Evolutionary conservation across 1,140 invertebrate species (phyloP).

Genomic region (Callitettix versicolor): DNA sequence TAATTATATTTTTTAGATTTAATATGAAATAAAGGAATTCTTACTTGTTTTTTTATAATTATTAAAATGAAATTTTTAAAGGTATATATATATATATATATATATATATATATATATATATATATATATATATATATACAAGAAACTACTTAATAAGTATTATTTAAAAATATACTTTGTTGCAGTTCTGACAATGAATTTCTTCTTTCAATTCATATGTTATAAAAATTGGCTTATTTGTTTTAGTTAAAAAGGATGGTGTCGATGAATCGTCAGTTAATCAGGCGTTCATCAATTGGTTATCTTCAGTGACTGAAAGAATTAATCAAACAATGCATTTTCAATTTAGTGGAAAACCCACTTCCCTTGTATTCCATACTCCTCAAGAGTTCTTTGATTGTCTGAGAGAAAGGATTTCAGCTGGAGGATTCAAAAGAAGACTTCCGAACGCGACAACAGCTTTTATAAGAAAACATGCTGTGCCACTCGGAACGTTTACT

Average conservation of each 20-base stretch:
- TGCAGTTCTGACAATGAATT: too few species aligned
- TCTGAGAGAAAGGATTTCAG: constrained; percentile 55
- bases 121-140: too few species aligned
- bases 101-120: too few species aligned
- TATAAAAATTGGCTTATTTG: too few species aligned
- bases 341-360: constrained; percentile 58
- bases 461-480: constrained; percentile 47
- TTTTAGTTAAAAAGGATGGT: not conserved
- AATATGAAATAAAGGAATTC: too few species aligned
- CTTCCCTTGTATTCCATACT: constrained; percentile 59
- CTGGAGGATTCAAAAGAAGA: constrained; percentile 51
- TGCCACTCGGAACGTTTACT: constrained; percentile 57
- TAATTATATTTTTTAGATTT: too few species aligned
- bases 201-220: too few species aligned
- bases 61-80: too few species aligned
- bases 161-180: too few species aligned
- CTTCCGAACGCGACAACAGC: constrained; percentile 49
- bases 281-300: constrained; percentile 55
- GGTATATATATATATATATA: too few species aligned
- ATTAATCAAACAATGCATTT: constrained; percentile 74
- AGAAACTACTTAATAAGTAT: too few species aligned
- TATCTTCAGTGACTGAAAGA: constrained; percentile 60
- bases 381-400: constrained; percentile 61
- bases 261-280: constrained; percentile 25
- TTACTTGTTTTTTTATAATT: too few species aligned